Evolutionary conservation across 2,888 invertebrate genomes (phyloP), one percentile per base, ranked within the genome.

Genomic region (Limnephilus auricula): DNA sequence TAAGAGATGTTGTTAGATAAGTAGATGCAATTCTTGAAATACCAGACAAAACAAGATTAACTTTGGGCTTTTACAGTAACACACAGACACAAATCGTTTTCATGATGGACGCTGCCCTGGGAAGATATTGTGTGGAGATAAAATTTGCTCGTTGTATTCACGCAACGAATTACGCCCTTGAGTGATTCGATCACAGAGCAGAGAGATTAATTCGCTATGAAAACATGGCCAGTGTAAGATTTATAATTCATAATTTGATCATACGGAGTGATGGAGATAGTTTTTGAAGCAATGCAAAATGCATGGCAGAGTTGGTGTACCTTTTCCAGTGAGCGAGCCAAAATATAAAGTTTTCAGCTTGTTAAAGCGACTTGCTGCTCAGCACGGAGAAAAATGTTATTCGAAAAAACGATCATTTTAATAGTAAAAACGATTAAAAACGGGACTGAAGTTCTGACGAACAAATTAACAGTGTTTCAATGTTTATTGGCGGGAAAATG

Each of bases 101-200:
- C 82, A 82, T 31, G n/a, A 82, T 32, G 34, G 82, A 82, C 34
- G 82, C 32, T 82, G 32, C 82, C 32, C 31, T 34, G 30, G 32
- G 82, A 82, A 32, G 32, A 82, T 32, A 34, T 34, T 34, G 15
- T 31, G 12, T 25, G 18, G 82, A 30, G 82, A 82, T 82, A 82
- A 82, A 32, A 30, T 32, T 32, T 37, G 82, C 34, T 34, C 82
- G 82, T 32, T 15, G 82, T 25, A 37, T 31, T 37, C 82, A 82
- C 34, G 82, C 32, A 34, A 37, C 82, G 34, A 82, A 82, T 82
- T 82, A 32, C 82, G 82, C 82, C 82, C 82, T 82, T 31, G 82
- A 37, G 82, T 34, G 82, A 15, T 82, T 82, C 25, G 34, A 82
- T 82, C 82, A 13, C 25, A 82, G 82, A 82, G 18, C 18, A 13